phyloP scores from a whole-genome alignment of 2,888 invertebrate species.

The Habroteleia sp. region DNA sequence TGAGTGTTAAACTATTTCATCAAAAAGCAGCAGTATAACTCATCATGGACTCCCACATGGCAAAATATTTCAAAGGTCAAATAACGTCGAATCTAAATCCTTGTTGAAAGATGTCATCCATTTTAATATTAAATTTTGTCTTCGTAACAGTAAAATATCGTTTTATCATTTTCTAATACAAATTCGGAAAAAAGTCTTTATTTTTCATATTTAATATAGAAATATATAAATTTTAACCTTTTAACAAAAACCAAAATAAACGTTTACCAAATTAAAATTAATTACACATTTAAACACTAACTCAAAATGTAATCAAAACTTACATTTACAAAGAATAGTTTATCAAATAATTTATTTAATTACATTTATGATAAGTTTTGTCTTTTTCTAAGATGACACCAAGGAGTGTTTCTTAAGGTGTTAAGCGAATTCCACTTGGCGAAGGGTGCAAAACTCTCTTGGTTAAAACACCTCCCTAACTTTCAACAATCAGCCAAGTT shows the following conservation, averaged over 20 bases:
- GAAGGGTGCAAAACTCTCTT: constrained; percentile 43
- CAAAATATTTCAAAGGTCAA: constrained; percentile 1
- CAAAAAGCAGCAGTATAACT: constrained; percentile 9
- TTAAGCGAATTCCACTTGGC: constrained; percentile 53
- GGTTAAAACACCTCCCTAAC: constrained; percentile 47
- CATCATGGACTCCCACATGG: constrained; percentile 7
- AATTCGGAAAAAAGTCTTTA: no score
- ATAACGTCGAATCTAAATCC: constrained; percentile 2
- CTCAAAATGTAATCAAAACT: no score
- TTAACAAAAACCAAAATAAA: no score
- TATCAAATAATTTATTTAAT: no score
- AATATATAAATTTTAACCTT: no score
- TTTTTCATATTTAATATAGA: not conserved
- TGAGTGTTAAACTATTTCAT: constrained; percentile 8
- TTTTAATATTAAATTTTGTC: not conserved
- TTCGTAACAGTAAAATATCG: no score
- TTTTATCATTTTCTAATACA: no score
- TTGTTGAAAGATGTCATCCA: not conserved
- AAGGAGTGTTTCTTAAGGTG: constrained; percentile 49
- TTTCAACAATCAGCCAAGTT: constrained; percentile 58
- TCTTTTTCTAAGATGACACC: constrained; percentile 40
- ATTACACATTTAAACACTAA: no score
- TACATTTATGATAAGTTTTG: no score
- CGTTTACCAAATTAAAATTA: no score
- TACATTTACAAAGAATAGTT: no score